These are phyloP conservation scores for Netelia virgata DNA, from an alignment of 2,888 invertebrate species.

Conservation along the genomic window DNA sequence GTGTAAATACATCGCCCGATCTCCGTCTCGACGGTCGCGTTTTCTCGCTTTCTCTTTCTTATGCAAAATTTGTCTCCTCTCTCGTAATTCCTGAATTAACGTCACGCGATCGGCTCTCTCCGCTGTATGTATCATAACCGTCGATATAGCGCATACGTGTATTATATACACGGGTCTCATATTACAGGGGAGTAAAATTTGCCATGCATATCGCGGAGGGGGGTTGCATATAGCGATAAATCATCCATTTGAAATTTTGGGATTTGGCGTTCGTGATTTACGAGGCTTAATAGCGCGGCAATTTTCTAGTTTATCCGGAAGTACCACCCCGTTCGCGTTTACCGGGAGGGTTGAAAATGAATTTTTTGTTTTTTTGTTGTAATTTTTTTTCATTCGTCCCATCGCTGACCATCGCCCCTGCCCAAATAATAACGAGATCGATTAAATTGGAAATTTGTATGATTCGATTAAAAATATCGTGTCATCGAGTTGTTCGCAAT, in stretches of 20 bases:
- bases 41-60: constrained; percentile 46
- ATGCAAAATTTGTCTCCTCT: constrained; percentile 52
- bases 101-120: constrained; percentile 54
- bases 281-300: constrained; percentile 65
- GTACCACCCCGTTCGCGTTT: constrained; percentile 14
- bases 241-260: constrained; percentile 64
- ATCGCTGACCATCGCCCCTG: constrained; percentile 2
- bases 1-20: constrained; percentile 44
- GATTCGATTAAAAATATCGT: too few relatives aligned
- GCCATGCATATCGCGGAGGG: constrained; percentile 46
- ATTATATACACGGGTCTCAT: neutral
- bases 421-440: neutral
- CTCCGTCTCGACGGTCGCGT: constrained; percentile 37
- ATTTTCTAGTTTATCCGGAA: constrained; percentile 63
- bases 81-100: constrained; percentile 59
- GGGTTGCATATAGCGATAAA: constrained; percentile 51
- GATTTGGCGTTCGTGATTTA: constrained; percentile 64
- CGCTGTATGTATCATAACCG: neutral
- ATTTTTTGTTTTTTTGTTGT: constrained; percentile 49
- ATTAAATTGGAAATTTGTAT: too few relatives aligned
- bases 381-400: too few relatives aligned
- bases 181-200: constrained; percentile 55
- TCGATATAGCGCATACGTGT: neutral
- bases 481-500: too few relatives aligned
- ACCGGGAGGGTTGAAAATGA: constrained; percentile 45